phyloP scores from a whole-genome alignment of 2,797 vertebrate species.

The Gadopsis marmoratus region DNA sequence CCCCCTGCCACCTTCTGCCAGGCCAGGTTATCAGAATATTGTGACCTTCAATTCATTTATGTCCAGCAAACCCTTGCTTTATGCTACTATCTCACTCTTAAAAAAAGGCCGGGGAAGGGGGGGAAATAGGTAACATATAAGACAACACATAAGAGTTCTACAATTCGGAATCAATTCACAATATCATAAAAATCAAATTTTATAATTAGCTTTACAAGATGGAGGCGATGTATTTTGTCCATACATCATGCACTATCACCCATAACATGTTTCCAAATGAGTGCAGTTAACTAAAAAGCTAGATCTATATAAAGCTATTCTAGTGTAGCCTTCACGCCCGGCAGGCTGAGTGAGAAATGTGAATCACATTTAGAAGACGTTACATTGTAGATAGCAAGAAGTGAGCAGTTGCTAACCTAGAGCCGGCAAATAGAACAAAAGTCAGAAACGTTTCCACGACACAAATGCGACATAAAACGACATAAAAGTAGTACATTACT shows the following conservation, averaged over 20 bases:
- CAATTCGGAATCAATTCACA: background rate
- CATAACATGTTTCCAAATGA: background rate
- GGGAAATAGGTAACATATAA: background rate
- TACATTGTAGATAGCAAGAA: background rate
- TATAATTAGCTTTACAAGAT: background rate
- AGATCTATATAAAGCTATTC: too few species aligned
- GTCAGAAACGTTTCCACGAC: background rate
- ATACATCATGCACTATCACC: background rate
- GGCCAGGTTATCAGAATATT: background rate
- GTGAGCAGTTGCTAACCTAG: background rate
- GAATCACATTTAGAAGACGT: background rate
- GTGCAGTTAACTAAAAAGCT: background rate
- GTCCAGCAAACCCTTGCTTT: background rate
- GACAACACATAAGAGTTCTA: background rate
- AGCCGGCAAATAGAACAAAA: background rate
- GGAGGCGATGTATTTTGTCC: too few species aligned
- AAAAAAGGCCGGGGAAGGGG: background rate
- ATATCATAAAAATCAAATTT: background rate
- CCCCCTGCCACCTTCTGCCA: background rate
- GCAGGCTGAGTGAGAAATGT: background rate
- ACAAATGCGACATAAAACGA: background rate
- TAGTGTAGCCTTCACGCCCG: background rate
- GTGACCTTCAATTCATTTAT: background rate
- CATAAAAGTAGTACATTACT: background rate
- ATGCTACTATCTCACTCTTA: background rate